Base-by-base conservation (phyloP, 2,888 invertebrate genomes). In the Acrobeloides nanus region DNA sequence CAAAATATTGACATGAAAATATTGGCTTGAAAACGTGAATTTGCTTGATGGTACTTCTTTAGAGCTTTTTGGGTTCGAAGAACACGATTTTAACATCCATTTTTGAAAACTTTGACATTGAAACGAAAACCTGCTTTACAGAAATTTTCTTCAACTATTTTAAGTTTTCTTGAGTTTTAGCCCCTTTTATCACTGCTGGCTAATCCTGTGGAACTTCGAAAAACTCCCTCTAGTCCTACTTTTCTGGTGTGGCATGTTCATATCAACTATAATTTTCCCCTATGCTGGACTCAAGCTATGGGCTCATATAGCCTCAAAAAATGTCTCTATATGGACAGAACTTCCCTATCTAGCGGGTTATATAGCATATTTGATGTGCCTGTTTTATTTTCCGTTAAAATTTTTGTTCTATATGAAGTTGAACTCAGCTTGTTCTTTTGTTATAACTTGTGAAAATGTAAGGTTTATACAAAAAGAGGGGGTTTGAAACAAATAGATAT, bases 401-500 rank as follows among this genome's bases (percentile, higher is more conserved):
- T 68, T 68, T 31, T 49, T 70, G n/a, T 68, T 61, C 53, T 46
- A 48, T 25, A 50, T 48, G 34, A 45, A 68, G 31, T 57, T 71
- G 8, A 63, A 64, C 41, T 65, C 64, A 42, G 71, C 71, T 5
- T 71, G 70, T 49, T 66, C 66, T 20, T 71, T 71, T 47, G 66
- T 71, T 15, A 71, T 71, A 38, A 71, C 70, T 6, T 71, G 70
- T 43, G 71, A 71, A 53, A 66, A 69, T 39, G 70, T 70, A 29
- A 47, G 62, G 49, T 48, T 15, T 41, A 38, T 12, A 29, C 31
- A 12, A 10, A 29, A 29, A 10, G 31, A 10, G 8, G 31, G 12
- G 8, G 31, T 35, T 23, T 12, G 1, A 10, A 20, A 50, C 18
- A 24, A 50, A 25, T 29, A 8, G 7, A 3, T 18, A 8, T 23